Conservation (phyloP, 2,113 vertebrate genomes). For the Argyrosomus japonicus region DNA sequence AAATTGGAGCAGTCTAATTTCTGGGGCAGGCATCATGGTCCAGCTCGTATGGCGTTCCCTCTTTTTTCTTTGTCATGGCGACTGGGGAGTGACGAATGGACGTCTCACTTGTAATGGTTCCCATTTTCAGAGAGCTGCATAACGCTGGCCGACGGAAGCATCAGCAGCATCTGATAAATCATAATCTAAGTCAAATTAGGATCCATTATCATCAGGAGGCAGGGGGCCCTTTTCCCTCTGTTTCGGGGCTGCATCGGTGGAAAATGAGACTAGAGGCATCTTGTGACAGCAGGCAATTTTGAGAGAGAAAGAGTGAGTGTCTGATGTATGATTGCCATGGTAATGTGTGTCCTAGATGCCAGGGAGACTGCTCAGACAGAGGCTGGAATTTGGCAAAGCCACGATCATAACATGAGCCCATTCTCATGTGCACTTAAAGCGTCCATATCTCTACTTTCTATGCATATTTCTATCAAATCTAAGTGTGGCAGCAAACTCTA, state of each 20-base stretch:
- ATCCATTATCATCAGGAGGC: slow-evolving; percentile 72
- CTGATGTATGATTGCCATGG: slow-evolving; percentile 60
- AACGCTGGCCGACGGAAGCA: slow-evolving; percentile 56
- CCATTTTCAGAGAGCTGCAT: slow-evolving; percentile 68
- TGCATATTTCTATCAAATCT: background rate
- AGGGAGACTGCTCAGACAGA: slow-evolving; percentile 31
- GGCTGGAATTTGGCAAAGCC: slow-evolving; percentile 17
- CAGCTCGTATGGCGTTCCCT: slow-evolving; percentile 30
- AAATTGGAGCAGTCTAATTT: slow-evolving; percentile 70
- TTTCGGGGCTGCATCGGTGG: slow-evolving; percentile 46
- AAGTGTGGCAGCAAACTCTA: background rate
- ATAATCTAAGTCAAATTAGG: slow-evolving; percentile 77
- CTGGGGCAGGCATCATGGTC: slow-evolving; percentile 59
- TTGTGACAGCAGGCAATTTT: slow-evolving; percentile 72
- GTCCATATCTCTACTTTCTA: background rate
- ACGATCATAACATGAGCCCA: slow-evolving; percentile 7
- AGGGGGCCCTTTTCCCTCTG: slow-evolving; percentile 49
- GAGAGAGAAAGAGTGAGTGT: slow-evolving; percentile 45
- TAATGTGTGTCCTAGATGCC: slow-evolving; percentile 53
- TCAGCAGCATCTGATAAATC: slow-evolving; percentile 73
- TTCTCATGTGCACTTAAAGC: slow-evolving; percentile 4
- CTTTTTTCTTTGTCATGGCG: slow-evolving; percentile 25
- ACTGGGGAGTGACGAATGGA: slow-evolving; percentile 63
- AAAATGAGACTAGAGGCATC: slow-evolving; percentile 65
- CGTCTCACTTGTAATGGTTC: slow-evolving; percentile 70